Base-by-base conservation (phyloP, 2,113 vertebrate genomes). In the Nothocercus nigrocapillus region DNA sequence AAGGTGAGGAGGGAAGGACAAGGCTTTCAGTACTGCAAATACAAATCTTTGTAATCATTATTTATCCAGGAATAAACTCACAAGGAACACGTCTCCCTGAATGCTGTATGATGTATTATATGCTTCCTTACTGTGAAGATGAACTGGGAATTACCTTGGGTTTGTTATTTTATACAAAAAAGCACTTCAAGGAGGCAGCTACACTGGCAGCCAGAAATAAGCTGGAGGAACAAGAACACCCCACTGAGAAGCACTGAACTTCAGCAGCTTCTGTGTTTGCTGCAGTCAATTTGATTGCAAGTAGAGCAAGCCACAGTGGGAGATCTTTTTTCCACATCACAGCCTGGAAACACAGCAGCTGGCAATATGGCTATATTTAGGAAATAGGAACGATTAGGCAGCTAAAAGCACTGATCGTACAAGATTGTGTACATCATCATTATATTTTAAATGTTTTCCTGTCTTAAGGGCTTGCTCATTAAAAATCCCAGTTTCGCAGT, bases 231-330 rank as follows among this genome's bases (percentile, higher is more conserved):
- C 79, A 95, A 94, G 80, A 79, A 82, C 45, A 70, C 61, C 96
- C 91, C 47, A 80, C 91, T 89, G 92, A 90, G 95, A 95, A 88
- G 91, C 84, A 72, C 66, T 87, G 85, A 94, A 93, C 88, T 91
- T 94, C 93, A 96, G 89, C 94, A 97, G 92, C 95, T 97, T 94
- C 88, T 96, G 72, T 82, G 85, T 85, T 94, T 95, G 78, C 83
- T 82, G 89, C 83, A 96, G 88, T 95, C 95, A 96, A 92, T 96
- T 96, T 96, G 80, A 78, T 76, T 89, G 69, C 59, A 97, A 96
- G 90, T 94, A 91, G 95, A 97, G 96, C 90, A 96, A 72, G 91
- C 74, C 96, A 90, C 94, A 87, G 91, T 86, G 82, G 91, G 96
- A 94, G 82, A 79, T 77, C 89, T 89, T 94, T 96, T 96, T 93